Conservation (phyloP, 2,888 invertebrate species). For the Diplolepis rosae region DNA sequence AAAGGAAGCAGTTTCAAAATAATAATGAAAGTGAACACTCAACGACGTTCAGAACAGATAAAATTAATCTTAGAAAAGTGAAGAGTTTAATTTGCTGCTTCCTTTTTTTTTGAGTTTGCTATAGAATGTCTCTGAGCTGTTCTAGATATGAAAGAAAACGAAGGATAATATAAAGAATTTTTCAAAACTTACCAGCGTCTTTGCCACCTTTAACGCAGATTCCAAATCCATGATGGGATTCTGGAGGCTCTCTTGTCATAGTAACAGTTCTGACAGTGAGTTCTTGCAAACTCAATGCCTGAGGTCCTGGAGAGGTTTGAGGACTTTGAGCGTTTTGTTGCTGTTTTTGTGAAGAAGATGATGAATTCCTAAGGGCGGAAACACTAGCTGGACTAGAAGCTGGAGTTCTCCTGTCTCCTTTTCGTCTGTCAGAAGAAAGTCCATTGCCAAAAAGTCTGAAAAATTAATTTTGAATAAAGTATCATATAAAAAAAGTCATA, state of each 20-base stretch:
- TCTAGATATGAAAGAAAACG: neutral
- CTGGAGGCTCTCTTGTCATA: constrained; percentile 88
- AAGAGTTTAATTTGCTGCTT: neutral
- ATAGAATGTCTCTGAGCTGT: neutral
- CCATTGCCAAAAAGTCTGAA: constrained; percentile 70
- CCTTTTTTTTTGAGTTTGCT: neutral
- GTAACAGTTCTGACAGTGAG: constrained; percentile 88
- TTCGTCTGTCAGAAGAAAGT: constrained; percentile 63
- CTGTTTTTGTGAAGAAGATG: constrained; percentile 43
- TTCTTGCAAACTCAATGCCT: constrained; percentile 82
- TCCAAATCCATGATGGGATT: constrained; percentile 89
- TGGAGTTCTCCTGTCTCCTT: constrained; percentile 84
- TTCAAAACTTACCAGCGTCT: constrained; percentile 81
- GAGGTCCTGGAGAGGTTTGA: constrained; percentile 73
- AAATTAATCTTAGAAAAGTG: neutral
- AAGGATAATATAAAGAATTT: neutral
- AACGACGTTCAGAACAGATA: neutral
- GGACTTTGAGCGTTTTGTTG: constrained; percentile 67
- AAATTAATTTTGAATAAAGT: no score
- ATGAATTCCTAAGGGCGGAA: constrained; percentile 62
- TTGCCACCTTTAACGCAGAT: constrained; percentile 94
- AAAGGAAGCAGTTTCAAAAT: neutral
- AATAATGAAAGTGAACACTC: neutral
- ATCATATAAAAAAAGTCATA: no score
- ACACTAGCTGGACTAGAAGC: constrained; percentile 83